A percentile compares a stretch with the other conserved stretches of the same genome.
phyloP scores from a whole-genome alignment of 2,113 vertebrate species.

The Pyxicephalus adspersus region DNA sequence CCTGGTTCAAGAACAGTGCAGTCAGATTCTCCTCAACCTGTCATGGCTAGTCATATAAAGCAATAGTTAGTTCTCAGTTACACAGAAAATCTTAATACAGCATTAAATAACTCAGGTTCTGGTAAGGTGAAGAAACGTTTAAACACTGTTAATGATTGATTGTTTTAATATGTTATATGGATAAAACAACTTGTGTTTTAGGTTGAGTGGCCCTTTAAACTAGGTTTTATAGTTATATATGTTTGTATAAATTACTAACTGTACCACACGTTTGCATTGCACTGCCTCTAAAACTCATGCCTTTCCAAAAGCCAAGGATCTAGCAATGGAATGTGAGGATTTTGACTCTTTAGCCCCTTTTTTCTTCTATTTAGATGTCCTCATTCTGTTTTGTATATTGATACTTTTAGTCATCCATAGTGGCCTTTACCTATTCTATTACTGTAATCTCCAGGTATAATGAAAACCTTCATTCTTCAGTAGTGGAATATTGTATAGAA shows the following conservation, averaged over 20 bases:
- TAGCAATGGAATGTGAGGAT: not conserved
- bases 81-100: too few species aligned
- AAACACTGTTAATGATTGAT: too few species aligned
- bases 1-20: too few species aligned
- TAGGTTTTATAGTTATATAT: not conserved
- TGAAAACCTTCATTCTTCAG: not conserved
- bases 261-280: not conserved
- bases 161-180: too few species aligned
- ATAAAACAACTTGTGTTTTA: too few species aligned
- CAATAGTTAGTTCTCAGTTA: too few species aligned
- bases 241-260: not conserved
- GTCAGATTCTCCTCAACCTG: too few species aligned
- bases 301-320: conserved; percentile 10
- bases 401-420: not conserved
- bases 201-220: not conserved
- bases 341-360: not conserved
- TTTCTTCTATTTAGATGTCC: not conserved
- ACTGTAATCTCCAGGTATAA: not conserved
- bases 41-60: too few species aligned
- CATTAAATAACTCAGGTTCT: too few species aligned
- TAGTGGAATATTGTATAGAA: not conserved
- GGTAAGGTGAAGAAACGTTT: too few species aligned
- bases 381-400: not conserved
- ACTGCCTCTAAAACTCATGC: conserved; percentile 17
- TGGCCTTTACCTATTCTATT: not conserved